Percentiles rank a stretch among this genome's conserved stretches.
These are phyloP conservation scores for Ornithorhynchus anatinus DNA, from an alignment of 2,113 vertebrate species.

Conservation along the genomic window DNA sequence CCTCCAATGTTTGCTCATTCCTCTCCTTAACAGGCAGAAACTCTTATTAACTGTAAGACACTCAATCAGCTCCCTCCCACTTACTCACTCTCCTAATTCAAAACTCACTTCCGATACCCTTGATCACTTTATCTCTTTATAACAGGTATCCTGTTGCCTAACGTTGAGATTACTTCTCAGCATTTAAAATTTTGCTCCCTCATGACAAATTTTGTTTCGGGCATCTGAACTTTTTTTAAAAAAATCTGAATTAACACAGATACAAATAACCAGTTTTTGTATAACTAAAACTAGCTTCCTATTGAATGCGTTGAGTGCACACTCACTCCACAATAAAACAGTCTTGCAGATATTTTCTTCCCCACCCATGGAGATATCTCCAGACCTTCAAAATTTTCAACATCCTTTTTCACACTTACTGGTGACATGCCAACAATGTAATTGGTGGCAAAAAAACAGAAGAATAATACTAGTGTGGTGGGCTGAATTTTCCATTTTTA, in stretches of 20 bases:
- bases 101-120: no score
- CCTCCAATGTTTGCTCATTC: no score
- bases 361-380: conserved; percentile 6
- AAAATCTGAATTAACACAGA: not conserved
- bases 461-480: not conserved
- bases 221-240: no score
- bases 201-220: no score
- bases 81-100: no score
- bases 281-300: not conserved
- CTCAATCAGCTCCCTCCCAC: no score
- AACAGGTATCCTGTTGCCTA: no score
- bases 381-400: conserved; percentile 13
- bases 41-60: no score
- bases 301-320: not conserved
- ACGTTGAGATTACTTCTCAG: no score
- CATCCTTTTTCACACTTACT: not conserved
- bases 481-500: not conserved
- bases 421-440: not conserved
- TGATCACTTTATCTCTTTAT: no score
- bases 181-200: no score
- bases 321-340: conserved; percentile 10
- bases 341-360: not conserved
- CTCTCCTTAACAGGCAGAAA: no score
- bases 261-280: not conserved
- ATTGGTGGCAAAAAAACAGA: not conserved